Percentiles rank a stretch among this genome's conserved stretches.
These are phyloP conservation scores for Sericinus montela DNA, from an alignment of 2,888 invertebrate species.

Conservation along the genomic window DNA sequence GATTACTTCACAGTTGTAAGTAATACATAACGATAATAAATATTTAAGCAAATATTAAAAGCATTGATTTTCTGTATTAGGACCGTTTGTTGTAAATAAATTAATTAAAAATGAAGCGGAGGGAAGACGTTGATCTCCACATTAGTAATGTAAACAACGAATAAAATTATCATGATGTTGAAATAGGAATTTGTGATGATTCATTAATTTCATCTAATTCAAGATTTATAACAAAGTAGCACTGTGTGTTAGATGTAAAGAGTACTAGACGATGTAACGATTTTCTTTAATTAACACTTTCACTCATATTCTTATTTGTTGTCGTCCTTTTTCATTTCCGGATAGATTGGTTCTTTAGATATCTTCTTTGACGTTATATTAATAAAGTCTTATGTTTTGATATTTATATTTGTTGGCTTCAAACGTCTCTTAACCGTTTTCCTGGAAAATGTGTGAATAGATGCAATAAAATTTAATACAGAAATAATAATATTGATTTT, in stretches of 20 bases:
- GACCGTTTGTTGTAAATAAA: constrained; percentile 61
- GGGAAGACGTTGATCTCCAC: constrained; percentile 43
- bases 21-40: constrained; percentile 62
- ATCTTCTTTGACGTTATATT: constrained; percentile 1
- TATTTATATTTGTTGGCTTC: constrained; percentile 44
- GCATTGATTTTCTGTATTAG: constrained; percentile 77
- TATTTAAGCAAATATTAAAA: constrained; percentile 70
- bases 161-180: constrained; percentile 28
- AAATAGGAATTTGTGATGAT: constrained; percentile 21
- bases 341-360: constrained; percentile 9
- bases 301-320: constrained; percentile 5
- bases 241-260: constrained; percentile 31
- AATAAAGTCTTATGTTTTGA: constrained; percentile 9
- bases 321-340: constrained; percentile 2
- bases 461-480: constrained; percentile 80
- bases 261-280: constrained; percentile 9
- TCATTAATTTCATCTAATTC: constrained; percentile 3
- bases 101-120: constrained; percentile 31
- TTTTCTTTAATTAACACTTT: constrained; percentile 6
- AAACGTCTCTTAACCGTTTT: constrained; percentile 60
- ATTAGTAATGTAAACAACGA: constrained; percentile 48
- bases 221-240: constrained; percentile 25
- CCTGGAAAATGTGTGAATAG: constrained; percentile 80
- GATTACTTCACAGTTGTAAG: constrained; percentile 71
- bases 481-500: constrained; percentile 49